These are phyloP conservation scores for Pterobdella sp. DNA, from an alignment of 2,888 invertebrate genomes.

Conservation along the genomic window DNA sequence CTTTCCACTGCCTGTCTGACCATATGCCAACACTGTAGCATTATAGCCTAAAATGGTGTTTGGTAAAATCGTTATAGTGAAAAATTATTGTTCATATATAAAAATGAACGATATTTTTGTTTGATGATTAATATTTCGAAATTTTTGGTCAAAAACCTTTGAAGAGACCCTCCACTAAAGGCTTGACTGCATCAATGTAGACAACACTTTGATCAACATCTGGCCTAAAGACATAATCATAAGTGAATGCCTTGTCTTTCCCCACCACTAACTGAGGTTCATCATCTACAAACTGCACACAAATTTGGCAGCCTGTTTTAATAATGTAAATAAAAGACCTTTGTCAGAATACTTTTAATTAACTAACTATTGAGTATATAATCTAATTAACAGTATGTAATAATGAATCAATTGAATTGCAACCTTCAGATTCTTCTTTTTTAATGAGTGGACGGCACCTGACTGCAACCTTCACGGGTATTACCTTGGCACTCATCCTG, in stretches of 20 bases:
- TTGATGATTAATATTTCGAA: not conserved
- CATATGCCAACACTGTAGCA: conserved; percentile 85
- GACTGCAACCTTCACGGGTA: conserved; percentile 67
- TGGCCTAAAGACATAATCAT: conserved; percentile 71
- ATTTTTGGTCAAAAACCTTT: conserved; percentile 56
- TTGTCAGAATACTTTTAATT: too few relatives aligned
- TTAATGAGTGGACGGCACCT: conserved; percentile 71
- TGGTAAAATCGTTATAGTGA: not conserved
- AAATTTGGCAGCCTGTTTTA: conserved; percentile 42
- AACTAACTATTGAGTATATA: too few relatives aligned
- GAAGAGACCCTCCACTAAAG: conserved; percentile 68
- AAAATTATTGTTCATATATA: not conserved
- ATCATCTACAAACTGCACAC: conserved; percentile 44
- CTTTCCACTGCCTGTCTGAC: conserved; percentile 89
- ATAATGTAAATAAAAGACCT: too few relatives aligned
- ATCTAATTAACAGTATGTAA: too few relatives aligned
- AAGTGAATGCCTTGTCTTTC: conserved; percentile 69
- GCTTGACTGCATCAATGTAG: conserved; percentile 65
- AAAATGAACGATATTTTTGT: not conserved
- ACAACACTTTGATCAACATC: conserved; percentile 64
- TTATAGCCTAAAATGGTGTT: conserved; percentile 65
- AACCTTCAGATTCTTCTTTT: conserved; percentile 65
- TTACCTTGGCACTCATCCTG: conserved; percentile 37
- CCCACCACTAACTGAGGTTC: conserved; percentile 58
- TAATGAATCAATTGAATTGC: too few relatives aligned